Evolutionary conservation across 2,797 vertebrate species (phyloP), one percentile per base, ranked within the genome.

Genomic region (Xenentodon cancila): DNA sequence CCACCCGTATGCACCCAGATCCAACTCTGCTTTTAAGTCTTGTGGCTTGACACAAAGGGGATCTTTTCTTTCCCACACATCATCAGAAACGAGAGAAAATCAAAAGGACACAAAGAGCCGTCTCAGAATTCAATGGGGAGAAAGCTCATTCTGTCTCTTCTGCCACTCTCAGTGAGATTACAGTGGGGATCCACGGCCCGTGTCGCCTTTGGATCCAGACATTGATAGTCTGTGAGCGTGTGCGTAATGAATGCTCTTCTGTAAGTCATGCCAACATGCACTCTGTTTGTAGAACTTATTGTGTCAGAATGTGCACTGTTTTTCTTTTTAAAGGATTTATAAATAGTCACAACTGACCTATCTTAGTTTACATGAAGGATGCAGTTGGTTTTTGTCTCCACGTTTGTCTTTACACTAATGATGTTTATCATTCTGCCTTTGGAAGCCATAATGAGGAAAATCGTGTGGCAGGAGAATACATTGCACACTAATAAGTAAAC

Each of bases 41-140:
- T 77, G 79, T 87, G 89, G 86, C 86, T 88, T 87, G 85, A 86
- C 89, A 92, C 86, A 92, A 93, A 92, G 85, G 86, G 87, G 81
- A 88, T 90, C 86, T 68, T 90, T 84, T 71, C 77, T 89, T 91
- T 85, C 87, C 77, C 42, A 68, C 83, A 81, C 90, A 82, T 90
- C 84, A 88, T 84, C 79, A 80, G 75, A 81, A 88, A 74, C 88
- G 83, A 82, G 74, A 82, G 76, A 77, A 90, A 91, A 91, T 91
- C 85, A 90, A 91, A 89, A 88, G 78, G 83, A 82, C 90, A 89
- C 84, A 92, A 92, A 89, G 84, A 89, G 80, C 77, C 64, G 65
- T 87, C 86, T 81, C 73, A 54, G 79, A 81, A 86, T 82, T 86
- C 88, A 82, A 76, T 75, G 59, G 86, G 87, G 87, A 81, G 81